Evolutionary conservation across 2,113 vertebrate species (phyloP).

Genomic region (Lasiurus borealis): DNA sequence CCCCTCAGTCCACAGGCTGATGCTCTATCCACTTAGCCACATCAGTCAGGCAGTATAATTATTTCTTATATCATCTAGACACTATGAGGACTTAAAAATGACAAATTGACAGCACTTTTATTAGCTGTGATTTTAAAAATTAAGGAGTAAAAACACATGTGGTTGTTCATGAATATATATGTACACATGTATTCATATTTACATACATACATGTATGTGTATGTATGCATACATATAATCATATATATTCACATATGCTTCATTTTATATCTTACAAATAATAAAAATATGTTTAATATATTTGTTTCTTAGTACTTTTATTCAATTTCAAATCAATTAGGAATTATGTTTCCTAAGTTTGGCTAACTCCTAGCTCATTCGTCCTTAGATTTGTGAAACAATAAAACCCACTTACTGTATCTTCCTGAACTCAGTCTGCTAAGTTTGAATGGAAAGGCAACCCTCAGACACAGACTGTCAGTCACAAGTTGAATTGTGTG

Average conservation of each 20-base stretch:
- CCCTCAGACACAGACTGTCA: neutral
- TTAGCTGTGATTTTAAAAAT: neutral
- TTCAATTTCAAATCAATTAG: slow-evolving; percentile 8
- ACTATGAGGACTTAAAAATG: neutral
- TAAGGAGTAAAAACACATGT: neutral
- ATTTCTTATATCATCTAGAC: neutral
- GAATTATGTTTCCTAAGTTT: slow-evolving; percentile 26
- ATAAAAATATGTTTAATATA: neutral
- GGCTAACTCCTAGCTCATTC: neutral
- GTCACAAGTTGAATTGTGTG: neutral
- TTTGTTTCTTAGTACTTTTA: neutral
- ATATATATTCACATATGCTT: neutral
- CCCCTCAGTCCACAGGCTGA: too few species aligned
- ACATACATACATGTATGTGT: neutral
- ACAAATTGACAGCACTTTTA: neutral
- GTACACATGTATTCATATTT: neutral
- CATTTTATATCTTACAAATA: neutral
- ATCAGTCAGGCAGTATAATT: neutral
- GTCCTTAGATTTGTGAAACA: neutral
- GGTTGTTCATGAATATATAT: neutral
- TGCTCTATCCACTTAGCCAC: too few species aligned
- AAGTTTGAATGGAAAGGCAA: neutral
- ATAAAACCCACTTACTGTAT: neutral
- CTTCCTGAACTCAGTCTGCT: neutral
- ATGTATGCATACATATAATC: neutral